Base-by-base conservation (phyloP, 2,888 invertebrate species). In the Julus scandinavius region DNA sequence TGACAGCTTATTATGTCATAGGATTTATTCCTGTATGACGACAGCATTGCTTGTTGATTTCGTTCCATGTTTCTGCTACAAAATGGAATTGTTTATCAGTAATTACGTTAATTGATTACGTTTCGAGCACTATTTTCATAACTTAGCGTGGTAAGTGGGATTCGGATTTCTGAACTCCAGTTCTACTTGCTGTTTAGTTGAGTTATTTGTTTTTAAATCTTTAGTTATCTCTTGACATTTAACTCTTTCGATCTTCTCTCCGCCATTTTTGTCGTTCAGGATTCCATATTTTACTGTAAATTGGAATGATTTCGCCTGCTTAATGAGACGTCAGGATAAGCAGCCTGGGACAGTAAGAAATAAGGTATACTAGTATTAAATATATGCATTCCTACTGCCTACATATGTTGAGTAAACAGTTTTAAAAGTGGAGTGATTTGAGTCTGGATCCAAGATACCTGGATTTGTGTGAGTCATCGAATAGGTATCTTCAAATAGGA, bases 201-300 rank as follows among this genome's bases (percentile, higher is more conserved):
- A n/a, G 63, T 20, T 20, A 20, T 63, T 63, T 17, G n/a, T 20
- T 63, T n/a, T n/a, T 63, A 45, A 63, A 20, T 63, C 63, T 9
- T 63, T 17, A 20, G n/a, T 63, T 63, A n/a, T n/a, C 17, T n/a
- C 63, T 63, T 63, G 63, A 20, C 20, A 63, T 20, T 63, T 54
- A 13, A 54, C 54, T 54, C 17, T 15, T 15, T 17, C 63, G 63
- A 7, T 63, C 6, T n/a, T 20, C 63, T 4, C 63, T 63, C 63
- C 63, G 63, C 63, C 63, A 63, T 63, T 63, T 63, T 63, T 63
- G 63, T 63, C 63, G 63, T n/a, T n/a, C n/a, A 63, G 20, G 63
- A 63, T 63, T 63, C n/a, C 63, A 7, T 63, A 63, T 63, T n/a
- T 63, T 63, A 7, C 2, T 63, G 3, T 20, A 7, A n/a, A 63